These are phyloP conservation scores for Gymnopithys bicolor DNA, from an alignment of 2,797 vertebrate species.

Conservation along the genomic window DNA sequence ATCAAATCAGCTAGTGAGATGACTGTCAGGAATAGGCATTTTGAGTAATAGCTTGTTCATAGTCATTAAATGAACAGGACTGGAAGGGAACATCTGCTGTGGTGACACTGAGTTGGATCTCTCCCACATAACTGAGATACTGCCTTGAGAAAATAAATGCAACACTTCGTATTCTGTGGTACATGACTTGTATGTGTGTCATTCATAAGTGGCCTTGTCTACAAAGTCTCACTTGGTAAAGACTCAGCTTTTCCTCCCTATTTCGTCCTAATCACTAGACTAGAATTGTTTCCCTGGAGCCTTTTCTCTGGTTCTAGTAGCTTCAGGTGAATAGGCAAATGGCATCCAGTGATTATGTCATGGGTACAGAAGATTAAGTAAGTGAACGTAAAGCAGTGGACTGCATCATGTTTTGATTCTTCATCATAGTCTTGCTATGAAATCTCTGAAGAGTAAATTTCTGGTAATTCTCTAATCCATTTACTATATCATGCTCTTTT, in stretches of 20 bases:
- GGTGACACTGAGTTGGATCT: background rate
- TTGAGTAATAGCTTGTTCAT: conserved; percentile 30
- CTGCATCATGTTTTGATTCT: background rate
- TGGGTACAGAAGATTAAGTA: background rate
- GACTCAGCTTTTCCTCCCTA: fast-evolving
- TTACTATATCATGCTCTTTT: background rate
- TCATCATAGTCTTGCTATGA: background rate
- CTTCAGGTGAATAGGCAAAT: background rate
- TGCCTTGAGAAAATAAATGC: background rate
- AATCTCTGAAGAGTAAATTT: background rate
- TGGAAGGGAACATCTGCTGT: background rate
- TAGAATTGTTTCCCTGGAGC: background rate
- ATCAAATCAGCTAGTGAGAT: conserved; percentile 9
- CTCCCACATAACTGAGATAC: background rate
- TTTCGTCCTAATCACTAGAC: fast-evolving
- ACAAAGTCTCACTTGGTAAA: fast-evolving
- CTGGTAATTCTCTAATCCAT: background rate
- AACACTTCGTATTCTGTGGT: background rate
- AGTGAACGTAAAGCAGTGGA: background rate
- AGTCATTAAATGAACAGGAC: background rate
- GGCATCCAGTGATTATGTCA: background rate
- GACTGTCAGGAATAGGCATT: conserved; percentile 25
- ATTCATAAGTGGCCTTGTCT: background rate
- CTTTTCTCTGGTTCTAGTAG: background rate
- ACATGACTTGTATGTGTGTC: background rate